Evolutionary conservation across 2,888 invertebrate species (phyloP).

Genomic region (Hemicrepidius hirtus): DNA sequence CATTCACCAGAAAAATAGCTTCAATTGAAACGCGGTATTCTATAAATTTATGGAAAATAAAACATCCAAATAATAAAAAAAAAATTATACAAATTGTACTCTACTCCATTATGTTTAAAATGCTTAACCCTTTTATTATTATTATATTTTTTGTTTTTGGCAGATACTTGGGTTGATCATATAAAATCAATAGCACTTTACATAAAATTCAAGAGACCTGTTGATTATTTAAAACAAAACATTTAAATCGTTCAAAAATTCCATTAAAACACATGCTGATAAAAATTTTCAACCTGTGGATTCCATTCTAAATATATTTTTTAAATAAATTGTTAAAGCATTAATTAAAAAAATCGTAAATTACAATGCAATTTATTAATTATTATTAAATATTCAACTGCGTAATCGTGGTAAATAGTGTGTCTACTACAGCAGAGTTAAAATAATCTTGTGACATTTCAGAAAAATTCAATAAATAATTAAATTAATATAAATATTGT

Average conservation of each 20-base stretch:
- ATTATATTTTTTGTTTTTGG: constrained; percentile 8
- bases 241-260: background rate
- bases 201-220: constrained; percentile 9
- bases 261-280: background rate
- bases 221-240: constrained; percentile 17
- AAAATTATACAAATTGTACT: too few species aligned
- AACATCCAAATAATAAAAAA: too few species aligned
- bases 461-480: background rate
- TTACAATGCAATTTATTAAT: too few species aligned
- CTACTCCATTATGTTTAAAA: background rate
- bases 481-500: background rate
- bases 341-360: too few species aligned
- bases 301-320: background rate
- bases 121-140: background rate
- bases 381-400: too few species aligned
- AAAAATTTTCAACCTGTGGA: constrained; percentile 9
- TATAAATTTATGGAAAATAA: too few species aligned
- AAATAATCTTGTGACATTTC: background rate
- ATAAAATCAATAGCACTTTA: constrained; percentile 25
- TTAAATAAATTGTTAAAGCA: too few species aligned
- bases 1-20: too few species aligned
- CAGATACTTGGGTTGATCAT: constrained; percentile 6
- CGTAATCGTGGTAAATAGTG: too few species aligned
- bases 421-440: too few species aligned
- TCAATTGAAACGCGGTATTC: background rate